These are phyloP conservation scores for Bombus ignitus DNA, from an alignment of 1,140 invertebrate genomes.

Conservation along the genomic window DNA sequence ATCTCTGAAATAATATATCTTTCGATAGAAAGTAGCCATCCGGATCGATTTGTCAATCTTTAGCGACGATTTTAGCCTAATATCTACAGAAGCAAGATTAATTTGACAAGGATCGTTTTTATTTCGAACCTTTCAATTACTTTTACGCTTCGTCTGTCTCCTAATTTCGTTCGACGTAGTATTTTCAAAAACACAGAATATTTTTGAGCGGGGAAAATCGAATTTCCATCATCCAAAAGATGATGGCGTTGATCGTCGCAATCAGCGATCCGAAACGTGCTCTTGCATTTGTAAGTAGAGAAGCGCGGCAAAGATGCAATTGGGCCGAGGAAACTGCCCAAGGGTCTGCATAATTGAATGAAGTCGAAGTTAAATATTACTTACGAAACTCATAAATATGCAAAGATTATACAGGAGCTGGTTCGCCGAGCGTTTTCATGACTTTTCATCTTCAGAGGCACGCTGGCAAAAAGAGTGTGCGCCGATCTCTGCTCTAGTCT, in stretches of 20 bases:
- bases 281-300: conserved; percentile 12
- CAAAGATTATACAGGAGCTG: neutral
- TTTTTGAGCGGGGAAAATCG: neutral
- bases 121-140: neutral
- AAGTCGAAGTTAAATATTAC: conserved; percentile 45
- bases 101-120: neutral
- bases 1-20: neutral
- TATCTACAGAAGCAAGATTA: neutral
- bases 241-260: neutral
- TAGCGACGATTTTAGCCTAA: too few relatives aligned
- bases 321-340: conserved; percentile 40
- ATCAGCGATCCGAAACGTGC: conserved; percentile 3
- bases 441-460: conserved; percentile 11
- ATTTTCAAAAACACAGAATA: neutral
- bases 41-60: neutral
- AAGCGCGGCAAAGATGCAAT: conserved; percentile 29
- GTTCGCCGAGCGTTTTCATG: neutral
- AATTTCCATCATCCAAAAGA: neutral
- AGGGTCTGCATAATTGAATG: conserved; percentile 49
- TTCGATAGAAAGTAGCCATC: neutral
- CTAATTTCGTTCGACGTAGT: neutral
- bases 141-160: neutral
- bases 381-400: conserved; percentile 55
- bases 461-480: neutral
- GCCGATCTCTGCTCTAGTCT: neutral